Conservation (phyloP, 2,113 vertebrate species). For the Prochilodus magdalenae region DNA sequence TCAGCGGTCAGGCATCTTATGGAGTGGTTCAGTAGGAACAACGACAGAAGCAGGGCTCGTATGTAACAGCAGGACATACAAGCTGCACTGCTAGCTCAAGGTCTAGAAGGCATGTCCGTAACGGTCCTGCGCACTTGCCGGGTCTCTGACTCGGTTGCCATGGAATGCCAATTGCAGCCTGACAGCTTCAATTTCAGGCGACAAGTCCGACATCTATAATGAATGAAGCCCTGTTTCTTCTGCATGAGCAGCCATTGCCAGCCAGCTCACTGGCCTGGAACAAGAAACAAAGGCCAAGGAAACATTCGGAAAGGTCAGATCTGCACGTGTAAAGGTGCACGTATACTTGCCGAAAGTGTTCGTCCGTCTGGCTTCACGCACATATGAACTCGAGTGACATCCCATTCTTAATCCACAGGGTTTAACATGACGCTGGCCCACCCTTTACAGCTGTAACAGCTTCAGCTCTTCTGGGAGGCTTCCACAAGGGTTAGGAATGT, state of each 20-base stretch:
- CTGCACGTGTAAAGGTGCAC: background rate
- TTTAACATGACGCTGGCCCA: too few relatives aligned
- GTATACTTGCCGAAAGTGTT: too few relatives aligned
- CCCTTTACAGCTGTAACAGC: too few relatives aligned
- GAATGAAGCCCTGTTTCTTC: slow-evolving; percentile 44
- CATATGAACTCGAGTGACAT: too few relatives aligned
- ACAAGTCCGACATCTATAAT: slow-evolving; percentile 57
- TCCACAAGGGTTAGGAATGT: too few relatives aligned
- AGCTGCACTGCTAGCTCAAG: slow-evolving; percentile 15
- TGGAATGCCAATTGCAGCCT: slow-evolving; percentile 39
- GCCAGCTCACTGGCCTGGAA: background rate
- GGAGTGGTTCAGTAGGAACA: slow-evolving; percentile 41
- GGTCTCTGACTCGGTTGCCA: slow-evolving; percentile 18
- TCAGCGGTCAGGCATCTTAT: slow-evolving; percentile 45
- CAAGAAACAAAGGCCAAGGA: background rate
- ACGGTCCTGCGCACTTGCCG: slow-evolving; percentile 21
- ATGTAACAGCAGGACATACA: slow-evolving; percentile 26
- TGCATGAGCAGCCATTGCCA: background rate
- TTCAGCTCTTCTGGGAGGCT: too few relatives aligned
- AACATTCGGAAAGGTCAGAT: background rate
- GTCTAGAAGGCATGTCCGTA: slow-evolving; percentile 39
- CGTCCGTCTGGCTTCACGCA: too few relatives aligned
- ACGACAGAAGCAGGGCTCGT: slow-evolving; percentile 26
- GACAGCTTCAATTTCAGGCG: slow-evolving; percentile 56
- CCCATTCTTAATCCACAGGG: too few relatives aligned